Evolutionary conservation across 1,140 invertebrate genomes (phyloP).

Genomic region (Drosophila mojavensis): DNA sequence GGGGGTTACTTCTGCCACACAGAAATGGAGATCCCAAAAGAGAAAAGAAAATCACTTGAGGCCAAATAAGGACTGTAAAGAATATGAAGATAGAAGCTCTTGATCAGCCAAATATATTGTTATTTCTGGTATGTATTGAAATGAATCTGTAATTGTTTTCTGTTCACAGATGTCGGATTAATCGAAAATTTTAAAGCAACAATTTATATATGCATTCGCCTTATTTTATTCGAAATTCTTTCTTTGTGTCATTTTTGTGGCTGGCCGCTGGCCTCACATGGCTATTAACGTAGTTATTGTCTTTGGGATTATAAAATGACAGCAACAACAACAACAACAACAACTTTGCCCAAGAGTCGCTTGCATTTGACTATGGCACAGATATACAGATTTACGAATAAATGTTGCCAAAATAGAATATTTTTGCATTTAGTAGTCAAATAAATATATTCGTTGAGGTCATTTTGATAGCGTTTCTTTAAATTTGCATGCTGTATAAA

Average conservation of each 20-base stretch:
- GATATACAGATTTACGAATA: too few species aligned
- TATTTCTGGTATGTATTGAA: too few species aligned
- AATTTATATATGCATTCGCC: neutral
- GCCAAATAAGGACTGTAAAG: too few species aligned
- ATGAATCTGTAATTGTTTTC: neutral
- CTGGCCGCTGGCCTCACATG: conserved; percentile 10
- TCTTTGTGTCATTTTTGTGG: conserved; percentile 12
- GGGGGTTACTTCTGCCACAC: too few species aligned
- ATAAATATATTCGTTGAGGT: too few species aligned
- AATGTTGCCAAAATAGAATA: neutral
- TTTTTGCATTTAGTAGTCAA: too few species aligned
- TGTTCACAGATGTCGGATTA: neutral
- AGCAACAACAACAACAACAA: conserved; percentile 16
- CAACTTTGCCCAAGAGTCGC: neutral
- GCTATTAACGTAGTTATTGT: conserved; percentile 20
- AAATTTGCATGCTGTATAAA: too few species aligned
- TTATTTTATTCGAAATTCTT: conserved; percentile 2
- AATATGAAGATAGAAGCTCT: too few species aligned
- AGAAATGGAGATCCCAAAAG: too few species aligned
- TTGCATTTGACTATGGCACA: neutral
- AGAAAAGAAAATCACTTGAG: too few species aligned
- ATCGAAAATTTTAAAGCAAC: neutral
- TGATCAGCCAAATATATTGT: too few species aligned
- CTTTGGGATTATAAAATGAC: conserved; percentile 16
- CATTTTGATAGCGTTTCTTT: too few species aligned